These are phyloP conservation scores for Carabus problematicus DNA, from an alignment of 2,888 invertebrate genomes.

Conservation along the genomic window DNA sequence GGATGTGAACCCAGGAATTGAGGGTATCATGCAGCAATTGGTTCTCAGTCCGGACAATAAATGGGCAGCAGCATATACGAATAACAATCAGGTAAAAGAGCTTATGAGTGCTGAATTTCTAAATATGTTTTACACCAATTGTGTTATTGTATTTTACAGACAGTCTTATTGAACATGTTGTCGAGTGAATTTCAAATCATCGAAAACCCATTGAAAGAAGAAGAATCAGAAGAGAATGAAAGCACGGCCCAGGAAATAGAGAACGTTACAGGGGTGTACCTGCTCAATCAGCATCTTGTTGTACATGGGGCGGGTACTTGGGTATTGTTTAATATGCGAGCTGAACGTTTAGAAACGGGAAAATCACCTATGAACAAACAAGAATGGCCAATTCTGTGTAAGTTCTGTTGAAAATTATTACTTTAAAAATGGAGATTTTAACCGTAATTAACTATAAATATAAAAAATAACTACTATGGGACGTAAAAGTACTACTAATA, in stretches of 20 bases:
- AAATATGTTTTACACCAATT: neutral
- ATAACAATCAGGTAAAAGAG: conserved; percentile 87
- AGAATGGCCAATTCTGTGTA: conserved; percentile 78
- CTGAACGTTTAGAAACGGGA: conserved; percentile 71
- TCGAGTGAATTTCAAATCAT: conserved; percentile 92
- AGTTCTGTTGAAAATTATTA: conserved; percentile 45
- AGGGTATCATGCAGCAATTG: conserved; percentile 95
- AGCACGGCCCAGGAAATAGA: conserved; percentile 53
- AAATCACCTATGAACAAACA: conserved; percentile 64
- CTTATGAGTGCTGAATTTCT: neutral
- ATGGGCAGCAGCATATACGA: conserved; percentile 94
- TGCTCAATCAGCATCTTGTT: conserved; percentile 75
- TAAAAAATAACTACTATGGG: no score
- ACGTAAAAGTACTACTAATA: no score
- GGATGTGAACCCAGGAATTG: conserved; percentile 90
- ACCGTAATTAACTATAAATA: no score
- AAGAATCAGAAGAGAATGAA: neutral
- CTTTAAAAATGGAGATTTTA: neutral
- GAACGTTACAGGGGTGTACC: conserved; percentile 69
- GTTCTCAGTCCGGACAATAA: conserved; percentile 94
- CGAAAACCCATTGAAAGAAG: conserved; percentile 73
- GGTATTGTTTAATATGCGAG: conserved; percentile 80
- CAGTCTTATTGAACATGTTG: conserved; percentile 88
- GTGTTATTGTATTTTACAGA: conserved; percentile 61
- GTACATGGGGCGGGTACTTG: conserved; percentile 80